Evolutionary conservation across 2,113 vertebrate genomes (phyloP), one percentile per base, ranked within the genome.

Genomic region (Chaetura pelagica): DNA sequence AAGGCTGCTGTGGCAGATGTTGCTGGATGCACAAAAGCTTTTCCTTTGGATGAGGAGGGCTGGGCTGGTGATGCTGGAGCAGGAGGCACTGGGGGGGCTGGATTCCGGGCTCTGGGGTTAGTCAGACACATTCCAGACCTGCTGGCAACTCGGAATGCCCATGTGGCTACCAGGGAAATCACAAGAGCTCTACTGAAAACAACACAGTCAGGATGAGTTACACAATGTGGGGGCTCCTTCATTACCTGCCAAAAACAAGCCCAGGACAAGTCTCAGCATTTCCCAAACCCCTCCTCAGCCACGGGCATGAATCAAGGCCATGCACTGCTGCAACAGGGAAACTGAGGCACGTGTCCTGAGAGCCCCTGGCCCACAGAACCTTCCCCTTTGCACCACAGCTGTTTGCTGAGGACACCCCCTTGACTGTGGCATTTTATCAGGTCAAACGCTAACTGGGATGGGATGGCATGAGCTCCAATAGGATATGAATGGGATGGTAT

Each of bases 391-490:
- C 76, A 72, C 48, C 6, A 9, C 1, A 38, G 0, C 40, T 44
- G 1, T 8, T 27, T 9, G 29, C 20, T 51, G 40, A 44, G 27
- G 72, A 38, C 15, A 66, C 5, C 12, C 4, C 32, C 15, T 22
- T 13, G 10, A 5, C 34, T 0, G 0, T 9, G 42, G 34, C 16
- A 4, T 35, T 49, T 4, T 23, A 24, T 4, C 0, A 0, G 38
- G 32, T 42, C 19, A 57, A 46, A 49, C 1, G 10, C 3, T 49
- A 27, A 38, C 0, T 20, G 24, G 78, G 66, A 35, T 42, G 46
- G 46, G 17, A 49, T 6, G 29, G 15, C 2, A 46, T 46, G 14
- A 46, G 44, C 38, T 38, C 38, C 38, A 38, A 46, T 46, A 17
- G 44, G 44, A 46, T 46, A 12, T 10, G 40, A 40, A 40, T 9